Conservation (phyloP, 2,888 invertebrate species). For the Trissoscelio sp. region DNA sequence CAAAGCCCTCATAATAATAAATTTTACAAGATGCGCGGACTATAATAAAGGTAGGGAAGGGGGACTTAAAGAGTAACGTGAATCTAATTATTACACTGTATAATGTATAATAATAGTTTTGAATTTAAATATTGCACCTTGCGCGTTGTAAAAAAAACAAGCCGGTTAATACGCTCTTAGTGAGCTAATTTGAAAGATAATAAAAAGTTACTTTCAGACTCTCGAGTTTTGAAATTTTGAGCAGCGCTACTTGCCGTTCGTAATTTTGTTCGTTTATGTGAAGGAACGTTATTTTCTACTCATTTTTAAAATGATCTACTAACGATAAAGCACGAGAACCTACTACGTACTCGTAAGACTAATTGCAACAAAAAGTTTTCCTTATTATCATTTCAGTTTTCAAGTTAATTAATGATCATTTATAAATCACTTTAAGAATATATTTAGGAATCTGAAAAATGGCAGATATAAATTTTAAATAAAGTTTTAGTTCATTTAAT, state of each 20-base stretch:
- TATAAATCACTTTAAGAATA: no score
- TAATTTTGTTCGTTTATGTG: constrained; percentile 24
- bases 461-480: no score
- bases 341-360: background rate
- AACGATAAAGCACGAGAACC: constrained; percentile 2
- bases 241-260: background rate
- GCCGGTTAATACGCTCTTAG: constrained; percentile 1
- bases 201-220: constrained; percentile 40
- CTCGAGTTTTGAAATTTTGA: constrained; percentile 23
- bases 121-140: constrained; percentile 2
- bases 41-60: background rate
- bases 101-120: constrained; percentile 9
- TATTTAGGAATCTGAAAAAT: no score
- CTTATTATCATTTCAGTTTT: background rate
- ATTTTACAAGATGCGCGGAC: background rate
- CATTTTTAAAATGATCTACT: constrained; percentile 25
- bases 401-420: background rate
- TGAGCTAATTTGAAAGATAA: constrained; percentile 34
- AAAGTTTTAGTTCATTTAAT: no score
- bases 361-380: background rate
- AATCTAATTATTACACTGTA: constrained; percentile 9
- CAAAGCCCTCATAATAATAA: background rate
- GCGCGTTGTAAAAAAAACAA: background rate
- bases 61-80: background rate
- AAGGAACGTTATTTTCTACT: constrained; percentile 14